These are phyloP conservation scores for Hippocampus zosterae DNA, from an alignment of 2,113 vertebrate genomes.

Conservation along the genomic window DNA sequence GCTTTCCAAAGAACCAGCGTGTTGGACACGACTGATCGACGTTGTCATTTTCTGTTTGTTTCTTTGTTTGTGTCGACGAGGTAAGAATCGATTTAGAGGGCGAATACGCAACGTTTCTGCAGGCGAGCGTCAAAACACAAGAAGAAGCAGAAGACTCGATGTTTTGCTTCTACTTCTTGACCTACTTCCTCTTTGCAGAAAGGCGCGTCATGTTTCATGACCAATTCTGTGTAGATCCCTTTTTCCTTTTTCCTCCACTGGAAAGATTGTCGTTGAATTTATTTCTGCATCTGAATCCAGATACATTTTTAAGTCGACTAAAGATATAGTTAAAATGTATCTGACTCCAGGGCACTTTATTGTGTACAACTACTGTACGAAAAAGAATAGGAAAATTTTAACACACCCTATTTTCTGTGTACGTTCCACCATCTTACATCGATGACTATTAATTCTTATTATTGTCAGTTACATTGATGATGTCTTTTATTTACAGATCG, in stretches of 20 bases:
- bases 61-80: constrained; percentile 20
- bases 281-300: too few species aligned
- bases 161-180: background rate
- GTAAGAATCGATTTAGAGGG: constrained; percentile 23
- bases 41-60: background rate
- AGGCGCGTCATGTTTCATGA: background rate
- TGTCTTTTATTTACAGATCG: background rate
- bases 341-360: too few species aligned
- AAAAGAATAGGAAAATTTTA: too few species aligned
- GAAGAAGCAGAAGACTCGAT: background rate
- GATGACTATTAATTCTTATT: background rate
- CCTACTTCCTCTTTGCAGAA: background rate
- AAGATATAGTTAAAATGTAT: too few species aligned
- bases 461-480: background rate
- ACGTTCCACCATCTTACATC: background rate
- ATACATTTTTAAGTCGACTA: too few species aligned
- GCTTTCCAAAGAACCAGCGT: background rate
- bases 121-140: background rate
- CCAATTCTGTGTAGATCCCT: background rate
- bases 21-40: constrained; percentile 1
- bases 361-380: too few species aligned
- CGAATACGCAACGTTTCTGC: background rate
- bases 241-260: too few species aligned
- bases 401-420: background rate
- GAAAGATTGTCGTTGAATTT: too few species aligned